These are phyloP conservation scores for Oenanthe oenanthe DNA, from an alignment of 2,113 vertebrate species.

Conservation along the genomic window DNA sequence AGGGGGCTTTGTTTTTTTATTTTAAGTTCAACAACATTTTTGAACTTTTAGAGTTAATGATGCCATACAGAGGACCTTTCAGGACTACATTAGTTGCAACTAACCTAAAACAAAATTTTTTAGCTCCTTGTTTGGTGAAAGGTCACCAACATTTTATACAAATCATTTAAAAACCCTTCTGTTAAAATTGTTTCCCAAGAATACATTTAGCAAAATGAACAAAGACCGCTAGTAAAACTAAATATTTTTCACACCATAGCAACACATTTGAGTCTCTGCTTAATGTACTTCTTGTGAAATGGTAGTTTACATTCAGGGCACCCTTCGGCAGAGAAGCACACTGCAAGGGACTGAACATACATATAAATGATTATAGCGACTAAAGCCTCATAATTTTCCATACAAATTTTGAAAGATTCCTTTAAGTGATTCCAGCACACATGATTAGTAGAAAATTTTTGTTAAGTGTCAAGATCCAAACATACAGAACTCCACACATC, in stretches of 20 bases:
- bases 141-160: slow-evolving; percentile 33
- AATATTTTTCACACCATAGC: slow-evolving; percentile 80
- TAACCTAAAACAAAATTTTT: neutral
- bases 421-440: slow-evolving; percentile 8
- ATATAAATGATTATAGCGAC: slow-evolving; percentile 30
- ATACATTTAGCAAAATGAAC: slow-evolving; percentile 67
- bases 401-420: neutral
- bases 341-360: neutral
- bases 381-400: slow-evolving; percentile 39
- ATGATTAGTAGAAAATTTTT: neutral
- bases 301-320: slow-evolving; percentile 56
- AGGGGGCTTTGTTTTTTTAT: neutral
- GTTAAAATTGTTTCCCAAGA: slow-evolving; percentile 60
- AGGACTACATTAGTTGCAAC: neutral
- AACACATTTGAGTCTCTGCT: slow-evolving; percentile 70
- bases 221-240: slow-evolving; percentile 66
- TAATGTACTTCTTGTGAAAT: slow-evolving; percentile 61
- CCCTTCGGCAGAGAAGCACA: slow-evolving; percentile 7
- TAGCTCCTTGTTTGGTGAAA: slow-evolving; percentile 28
- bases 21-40: neutral
- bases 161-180: neutral
- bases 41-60: neutral
- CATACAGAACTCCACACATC: neutral
- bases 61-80: neutral
- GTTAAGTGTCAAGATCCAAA: neutral